Conservation (phyloP, 2,888 invertebrate species). For the Epirrita christyi region DNA sequence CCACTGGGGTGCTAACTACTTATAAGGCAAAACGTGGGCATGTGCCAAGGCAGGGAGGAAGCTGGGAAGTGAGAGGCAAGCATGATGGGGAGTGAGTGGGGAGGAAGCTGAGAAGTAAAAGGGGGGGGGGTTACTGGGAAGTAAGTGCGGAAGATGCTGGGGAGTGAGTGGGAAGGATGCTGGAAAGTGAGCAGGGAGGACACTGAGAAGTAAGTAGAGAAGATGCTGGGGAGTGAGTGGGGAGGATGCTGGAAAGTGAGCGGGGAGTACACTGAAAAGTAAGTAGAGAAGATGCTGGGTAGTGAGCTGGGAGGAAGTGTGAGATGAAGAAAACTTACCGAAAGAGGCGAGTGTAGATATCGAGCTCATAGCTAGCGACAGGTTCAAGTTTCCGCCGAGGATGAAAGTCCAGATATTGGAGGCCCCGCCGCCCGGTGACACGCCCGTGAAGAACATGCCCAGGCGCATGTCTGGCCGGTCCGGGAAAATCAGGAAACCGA, state of each 20-base stretch:
- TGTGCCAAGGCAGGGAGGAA: too few relatives aligned
- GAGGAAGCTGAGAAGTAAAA: too few relatives aligned
- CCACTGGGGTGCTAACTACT: too few relatives aligned
- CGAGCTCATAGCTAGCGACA: slow-evolving; percentile 98
- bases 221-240: too few relatives aligned
- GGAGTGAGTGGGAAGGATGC: too few relatives aligned
- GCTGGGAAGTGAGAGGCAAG: too few relatives aligned
- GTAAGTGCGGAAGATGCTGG: too few relatives aligned
- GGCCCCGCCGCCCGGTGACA: slow-evolving; percentile 97
- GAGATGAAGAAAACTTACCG: slow-evolving; percentile 77
- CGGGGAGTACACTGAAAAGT: neutral
- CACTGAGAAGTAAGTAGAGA: too few relatives aligned
- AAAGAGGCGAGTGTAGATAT: slow-evolving; percentile 95
- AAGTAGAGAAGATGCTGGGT: neutral
- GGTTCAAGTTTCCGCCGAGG: slow-evolving; percentile 95
- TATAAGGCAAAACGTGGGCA: too few relatives aligned
- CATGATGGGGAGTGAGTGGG: too few relatives aligned
- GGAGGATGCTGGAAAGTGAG: neutral
- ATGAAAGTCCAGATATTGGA: slow-evolving; percentile 98
- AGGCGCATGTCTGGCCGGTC: slow-evolving; percentile 86
- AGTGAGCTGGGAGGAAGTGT: neutral
- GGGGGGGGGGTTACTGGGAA: too few relatives aligned
- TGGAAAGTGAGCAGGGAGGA: too few relatives aligned
- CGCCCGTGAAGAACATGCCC: slow-evolving; percentile 95
- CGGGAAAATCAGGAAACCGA: slow-evolving; percentile 90